A percentile compares a stretch with the other conserved stretches of the same genome.
phyloP scores from a whole-genome alignment of 2,797 vertebrate species.

The Fratercula arctica region DNA sequence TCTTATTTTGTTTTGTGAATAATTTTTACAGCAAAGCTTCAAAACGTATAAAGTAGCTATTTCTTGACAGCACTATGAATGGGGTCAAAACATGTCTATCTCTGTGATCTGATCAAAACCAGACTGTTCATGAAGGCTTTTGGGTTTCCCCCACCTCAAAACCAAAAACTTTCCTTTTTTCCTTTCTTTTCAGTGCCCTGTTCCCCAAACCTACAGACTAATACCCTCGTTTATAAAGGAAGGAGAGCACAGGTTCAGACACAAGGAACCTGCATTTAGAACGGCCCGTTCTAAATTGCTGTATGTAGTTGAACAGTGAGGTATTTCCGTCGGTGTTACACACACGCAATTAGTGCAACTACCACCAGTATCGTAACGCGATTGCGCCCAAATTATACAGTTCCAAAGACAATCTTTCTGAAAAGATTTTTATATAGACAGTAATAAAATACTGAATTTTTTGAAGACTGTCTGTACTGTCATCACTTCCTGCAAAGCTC shows the following conservation, averaged over 20 bases:
- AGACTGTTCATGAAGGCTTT: background rate
- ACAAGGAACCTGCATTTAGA: background rate
- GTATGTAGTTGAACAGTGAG: background rate
- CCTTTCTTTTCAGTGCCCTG: background rate
- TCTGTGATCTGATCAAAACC: background rate
- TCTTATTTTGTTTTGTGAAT: constrained; percentile 59
- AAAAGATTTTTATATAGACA: background rate
- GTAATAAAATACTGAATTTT: background rate
- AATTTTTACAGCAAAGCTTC: constrained; percentile 43
- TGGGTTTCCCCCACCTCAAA: background rate
- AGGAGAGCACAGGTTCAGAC: background rate
- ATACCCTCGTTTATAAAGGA: background rate
- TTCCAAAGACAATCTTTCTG: background rate
- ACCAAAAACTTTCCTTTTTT: background rate
- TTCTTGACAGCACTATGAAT: background rate
- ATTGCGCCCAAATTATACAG: background rate
- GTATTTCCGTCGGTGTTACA: background rate
- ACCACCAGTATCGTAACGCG: background rate
- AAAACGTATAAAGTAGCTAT: constrained; percentile 14
- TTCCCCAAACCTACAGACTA: background rate
- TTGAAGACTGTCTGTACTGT: background rate
- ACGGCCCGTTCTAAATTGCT: background rate
- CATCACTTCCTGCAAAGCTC: background rate
- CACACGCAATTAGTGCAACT: background rate
- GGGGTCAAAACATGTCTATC: background rate